Percentiles rank a stretch among this genome's conserved stretches.
These are phyloP conservation scores for Cheirogaleus major DNA, from an alignment of 2,797 vertebrate species.

Conservation along the genomic window DNA sequence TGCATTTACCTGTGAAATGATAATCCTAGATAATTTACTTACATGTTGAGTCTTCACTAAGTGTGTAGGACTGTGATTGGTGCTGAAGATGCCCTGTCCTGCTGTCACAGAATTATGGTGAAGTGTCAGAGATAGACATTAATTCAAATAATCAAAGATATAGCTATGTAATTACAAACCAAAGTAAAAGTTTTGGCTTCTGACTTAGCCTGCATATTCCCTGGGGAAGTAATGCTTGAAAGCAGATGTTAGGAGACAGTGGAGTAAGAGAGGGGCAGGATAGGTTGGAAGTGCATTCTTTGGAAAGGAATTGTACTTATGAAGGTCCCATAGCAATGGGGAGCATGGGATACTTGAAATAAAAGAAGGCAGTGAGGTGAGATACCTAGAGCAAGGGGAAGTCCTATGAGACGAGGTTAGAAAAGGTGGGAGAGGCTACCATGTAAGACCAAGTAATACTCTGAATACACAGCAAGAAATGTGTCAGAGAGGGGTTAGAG, in stretches of 20 bases:
- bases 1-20: conserved; percentile 5
- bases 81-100: neutral
- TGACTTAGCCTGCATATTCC: neutral
- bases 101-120: conserved; percentile 11
- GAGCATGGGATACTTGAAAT: neutral
- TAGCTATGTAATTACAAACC: neutral
- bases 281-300: neutral
- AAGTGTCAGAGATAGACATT: neutral
- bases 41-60: neutral
- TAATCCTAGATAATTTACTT: conserved; percentile 1
- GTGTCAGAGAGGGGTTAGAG: neutral
- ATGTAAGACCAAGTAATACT: neutral
- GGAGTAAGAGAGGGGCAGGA: neutral
- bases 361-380: neutral
- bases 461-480: neutral
- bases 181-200: neutral
- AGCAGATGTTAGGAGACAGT: neutral
- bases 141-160: neutral
- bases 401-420: neutral
- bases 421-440: neutral
- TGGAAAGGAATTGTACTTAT: neutral
- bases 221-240: neutral
- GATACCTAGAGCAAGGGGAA: neutral
- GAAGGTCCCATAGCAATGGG: neutral
- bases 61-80: neutral